phyloP scores from a whole-genome alignment of 2,888 invertebrate genomes.

The Eupithecia subumbrata region DNA sequence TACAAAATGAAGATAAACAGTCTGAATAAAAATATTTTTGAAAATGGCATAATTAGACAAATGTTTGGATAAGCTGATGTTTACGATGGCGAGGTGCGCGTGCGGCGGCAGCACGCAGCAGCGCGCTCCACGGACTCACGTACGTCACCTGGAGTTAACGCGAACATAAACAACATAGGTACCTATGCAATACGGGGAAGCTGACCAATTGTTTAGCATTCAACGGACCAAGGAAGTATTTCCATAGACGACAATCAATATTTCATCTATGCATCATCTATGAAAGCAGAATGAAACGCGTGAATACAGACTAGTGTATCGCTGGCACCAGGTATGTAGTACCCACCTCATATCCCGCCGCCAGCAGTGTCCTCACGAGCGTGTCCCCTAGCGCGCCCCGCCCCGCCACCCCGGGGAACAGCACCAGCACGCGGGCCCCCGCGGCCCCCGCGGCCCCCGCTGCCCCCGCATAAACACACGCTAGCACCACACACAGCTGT shows the following conservation, averaged over 20 bases:
- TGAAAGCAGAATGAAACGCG: too few species aligned
- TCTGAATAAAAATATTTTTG: too few species aligned
- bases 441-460: not conserved
- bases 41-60: too few species aligned
- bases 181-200: not conserved
- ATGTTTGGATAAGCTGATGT: too few species aligned
- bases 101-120: conserved; percentile 36
- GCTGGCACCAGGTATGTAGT: not conserved
- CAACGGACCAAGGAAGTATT: too few species aligned
- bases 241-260: too few species aligned
- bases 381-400: not conserved
- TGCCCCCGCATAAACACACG: not conserved
- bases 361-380: not conserved
- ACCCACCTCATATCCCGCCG: not conserved
- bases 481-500: not conserved
- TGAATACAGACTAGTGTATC: too few species aligned
- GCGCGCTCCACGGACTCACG: conserved; percentile 52
- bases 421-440: not conserved
- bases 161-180: too few species aligned
- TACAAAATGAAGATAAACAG: too few species aligned
- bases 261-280: too few species aligned
- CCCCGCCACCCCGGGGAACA: not conserved
- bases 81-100: conserved; percentile 20
- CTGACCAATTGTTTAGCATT: too few species aligned
- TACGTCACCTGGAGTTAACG: conserved; percentile 58